Base-by-base conservation (phyloP, 2,113 vertebrate genomes). In the Prunella himalayana region DNA sequence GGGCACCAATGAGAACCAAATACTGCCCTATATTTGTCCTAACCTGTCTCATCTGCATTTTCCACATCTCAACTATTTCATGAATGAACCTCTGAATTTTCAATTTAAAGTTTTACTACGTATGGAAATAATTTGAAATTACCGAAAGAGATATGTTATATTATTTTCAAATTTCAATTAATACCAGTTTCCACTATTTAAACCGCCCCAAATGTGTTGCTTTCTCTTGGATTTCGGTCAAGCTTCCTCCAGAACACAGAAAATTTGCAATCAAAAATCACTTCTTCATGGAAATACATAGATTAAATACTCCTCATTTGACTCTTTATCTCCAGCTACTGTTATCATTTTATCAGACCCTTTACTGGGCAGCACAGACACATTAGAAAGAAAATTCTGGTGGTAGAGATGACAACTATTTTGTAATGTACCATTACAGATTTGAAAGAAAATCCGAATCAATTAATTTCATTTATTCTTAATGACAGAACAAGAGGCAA, bases 401-500 rank as follows among this genome's bases (percentile, higher is more conserved):
- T 2, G 0, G 51, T 24, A 71, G 10, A 68, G 47, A 37, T 79
- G 37, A 91, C 44, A 88, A 71, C 35, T 82, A 39, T 76, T 85
- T 92, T 79, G 25, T 50, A 69, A 47, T 20, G 4, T 49, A 72
- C 13, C 20, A 47, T 79, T 86, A 56, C 31, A 88, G 70, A 68
- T 73, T 50, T 80, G 75, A 86, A 92, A 84, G 51, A 91, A 69
- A 95, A 87, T 89, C 82, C 88, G 60, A 82, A 83, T 49, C 42
- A 59, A 96, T 90, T 90, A 92, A 88, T 91, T 84, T 91, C 60
- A 92, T 94, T 96, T 89, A 71, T 81, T 90, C 70, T 91, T 96
- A 83, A 87, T 76, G 49, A 90, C 64, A 93, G 89, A 95, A 92
- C 77, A 93, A 94, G 78, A 87, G 35, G 57, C 42, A 95, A 82